A percentile compares a stretch with the other conserved stretches of the same genome.
phyloP scores from a whole-genome alignment of 2,113 vertebrate species.

The Chionomys nivalis region DNA sequence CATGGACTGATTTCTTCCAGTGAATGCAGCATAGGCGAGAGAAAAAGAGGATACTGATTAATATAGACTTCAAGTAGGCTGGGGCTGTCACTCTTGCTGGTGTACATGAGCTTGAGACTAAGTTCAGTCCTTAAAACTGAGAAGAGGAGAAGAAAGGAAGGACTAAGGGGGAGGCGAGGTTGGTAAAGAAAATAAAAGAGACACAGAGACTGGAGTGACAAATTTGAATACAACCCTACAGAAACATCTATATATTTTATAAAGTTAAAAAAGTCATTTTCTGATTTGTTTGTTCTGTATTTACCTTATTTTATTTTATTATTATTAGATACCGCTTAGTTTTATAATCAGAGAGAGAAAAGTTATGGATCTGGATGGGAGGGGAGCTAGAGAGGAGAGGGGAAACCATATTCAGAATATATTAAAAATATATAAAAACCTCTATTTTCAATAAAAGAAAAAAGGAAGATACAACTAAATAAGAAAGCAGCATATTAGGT shows the following conservation, averaged over 20 bases:
- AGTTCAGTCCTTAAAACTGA: background rate
- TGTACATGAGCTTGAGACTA: background rate
- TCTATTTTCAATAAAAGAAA: background rate
- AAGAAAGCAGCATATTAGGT: conserved; percentile 45
- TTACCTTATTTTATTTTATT: background rate
- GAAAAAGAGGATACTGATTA: background rate
- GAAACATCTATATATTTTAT: background rate
- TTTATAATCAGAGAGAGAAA: background rate
- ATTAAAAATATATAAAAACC: background rate
- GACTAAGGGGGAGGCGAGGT: background rate
- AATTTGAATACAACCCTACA: background rate
- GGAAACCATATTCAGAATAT: background rate
- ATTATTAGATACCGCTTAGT: background rate
- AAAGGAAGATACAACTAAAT: background rate
- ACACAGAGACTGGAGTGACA: background rate
- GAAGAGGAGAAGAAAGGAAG: background rate
- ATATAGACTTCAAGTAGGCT: background rate
- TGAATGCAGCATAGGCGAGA: background rate
- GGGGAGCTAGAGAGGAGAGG: background rate
- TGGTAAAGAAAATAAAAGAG: background rate
- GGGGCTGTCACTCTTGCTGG: background rate
- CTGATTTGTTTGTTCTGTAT: background rate
- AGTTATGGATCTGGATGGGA: background rate
- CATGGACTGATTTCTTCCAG: background rate
- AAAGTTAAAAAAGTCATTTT: background rate